Conservation (phyloP, 2,797 vertebrate genomes). For the Gallinago stenura region DNA sequence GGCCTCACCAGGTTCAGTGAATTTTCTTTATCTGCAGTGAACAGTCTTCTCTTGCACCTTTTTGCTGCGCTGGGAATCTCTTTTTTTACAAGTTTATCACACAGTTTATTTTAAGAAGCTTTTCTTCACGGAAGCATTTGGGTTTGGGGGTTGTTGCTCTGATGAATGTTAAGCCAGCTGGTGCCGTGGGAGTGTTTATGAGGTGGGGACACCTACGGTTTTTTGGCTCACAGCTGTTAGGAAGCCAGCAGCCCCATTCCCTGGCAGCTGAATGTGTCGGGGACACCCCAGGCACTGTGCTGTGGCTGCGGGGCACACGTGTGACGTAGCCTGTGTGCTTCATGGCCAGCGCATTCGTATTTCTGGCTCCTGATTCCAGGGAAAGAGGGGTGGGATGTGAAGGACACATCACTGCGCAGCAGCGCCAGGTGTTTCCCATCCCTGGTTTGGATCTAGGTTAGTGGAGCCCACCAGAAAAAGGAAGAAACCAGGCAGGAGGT, state of each 20-base stretch:
- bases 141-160: not conserved
- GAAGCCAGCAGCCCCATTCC: not conserved
- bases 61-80: not conserved
- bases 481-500: not conserved
- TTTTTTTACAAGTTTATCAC: not conserved
- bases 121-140: not conserved
- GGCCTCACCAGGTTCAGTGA: not conserved
- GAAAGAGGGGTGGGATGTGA: not conserved
- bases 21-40: not conserved
- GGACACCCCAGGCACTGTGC: not conserved
- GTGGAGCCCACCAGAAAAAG: not conserved
- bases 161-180: not conserved
- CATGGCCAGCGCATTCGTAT: not conserved
- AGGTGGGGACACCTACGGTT: not conserved
- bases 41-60: not conserved
- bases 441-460: not conserved
- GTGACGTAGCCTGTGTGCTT: not conserved
- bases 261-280: rapidly evolving
- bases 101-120: not conserved
- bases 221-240: not conserved
- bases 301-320: rapidly evolving
- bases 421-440: not conserved
- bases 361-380: not conserved
- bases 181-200: not conserved
- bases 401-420: not conserved